Percentiles rank a stretch among this genome's conserved stretches.
Conservation (phyloP, 30 jellyfish, hydroid and myxozoan species). For the Pseudorhiza aurosa region DNA sequence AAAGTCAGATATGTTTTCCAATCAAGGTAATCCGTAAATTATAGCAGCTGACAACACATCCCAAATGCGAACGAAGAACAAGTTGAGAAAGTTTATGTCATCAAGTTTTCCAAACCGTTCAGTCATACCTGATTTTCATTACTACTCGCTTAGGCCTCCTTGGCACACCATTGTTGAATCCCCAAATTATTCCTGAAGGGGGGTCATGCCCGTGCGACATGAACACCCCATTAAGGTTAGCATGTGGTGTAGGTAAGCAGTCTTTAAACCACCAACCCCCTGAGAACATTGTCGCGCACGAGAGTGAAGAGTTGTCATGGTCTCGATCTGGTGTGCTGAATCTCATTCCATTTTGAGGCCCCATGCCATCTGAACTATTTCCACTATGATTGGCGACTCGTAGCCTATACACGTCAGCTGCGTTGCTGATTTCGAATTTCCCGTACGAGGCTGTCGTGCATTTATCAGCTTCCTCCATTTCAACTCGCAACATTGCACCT, state of each 20-base stretch:
- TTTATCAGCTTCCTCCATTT: neutral
- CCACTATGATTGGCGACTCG: neutral
- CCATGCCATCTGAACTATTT: neutral
- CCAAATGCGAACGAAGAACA: too few relatives aligned
- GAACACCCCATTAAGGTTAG: neutral
- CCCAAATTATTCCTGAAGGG: neutral
- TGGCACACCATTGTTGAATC: neutral
- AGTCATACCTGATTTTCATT: constrained; percentile 3
- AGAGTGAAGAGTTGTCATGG: neutral
- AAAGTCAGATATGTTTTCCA: too few relatives aligned
- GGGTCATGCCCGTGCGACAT: neutral
- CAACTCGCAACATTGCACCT: neutral
- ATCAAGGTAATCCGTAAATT: too few relatives aligned
- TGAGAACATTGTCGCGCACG: neutral
- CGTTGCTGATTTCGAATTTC: neutral
- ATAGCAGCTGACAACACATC: too few relatives aligned
- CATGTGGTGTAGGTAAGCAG: neutral
- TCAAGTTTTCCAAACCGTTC: neutral
- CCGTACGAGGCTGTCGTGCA: neutral
- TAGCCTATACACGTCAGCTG: neutral
- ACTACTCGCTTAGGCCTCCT: neutral
- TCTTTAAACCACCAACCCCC: constrained; percentile 34
- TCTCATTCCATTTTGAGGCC: constrained; percentile 5
- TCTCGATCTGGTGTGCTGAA: constrained; percentile 12
- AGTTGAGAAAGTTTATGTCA: too few relatives aligned